These are phyloP conservation scores for Myrmophylax atrothorax DNA, from an alignment of 2,113 vertebrate genomes.

Conservation along the genomic window DNA sequence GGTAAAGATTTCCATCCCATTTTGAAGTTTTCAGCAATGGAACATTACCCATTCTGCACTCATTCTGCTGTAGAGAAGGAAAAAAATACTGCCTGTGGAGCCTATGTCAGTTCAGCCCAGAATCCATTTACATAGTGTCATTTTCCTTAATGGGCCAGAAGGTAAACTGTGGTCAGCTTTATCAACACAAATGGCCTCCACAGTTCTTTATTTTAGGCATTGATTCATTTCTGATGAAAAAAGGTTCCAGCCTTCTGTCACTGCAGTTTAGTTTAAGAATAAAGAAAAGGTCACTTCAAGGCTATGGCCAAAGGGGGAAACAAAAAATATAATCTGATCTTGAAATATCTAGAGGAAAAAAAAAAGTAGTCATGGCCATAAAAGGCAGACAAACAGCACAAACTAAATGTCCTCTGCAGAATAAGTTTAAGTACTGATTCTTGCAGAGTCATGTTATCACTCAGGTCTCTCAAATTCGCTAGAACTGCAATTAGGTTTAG, in stretches of 20 bases:
- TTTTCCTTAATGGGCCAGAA: conserved; percentile 24
- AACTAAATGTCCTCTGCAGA: neutral
- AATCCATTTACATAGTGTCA: conserved; percentile 24
- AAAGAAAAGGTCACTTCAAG: conserved; percentile 47
- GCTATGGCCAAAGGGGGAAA: neutral
- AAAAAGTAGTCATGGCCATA: neutral
- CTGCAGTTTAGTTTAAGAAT: conserved; percentile 49
- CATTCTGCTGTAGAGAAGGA: neutral
- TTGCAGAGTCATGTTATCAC: neutral
- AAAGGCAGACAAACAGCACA: conserved; percentile 33
- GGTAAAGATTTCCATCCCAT: conserved; percentile 57
- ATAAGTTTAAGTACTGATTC: neutral
- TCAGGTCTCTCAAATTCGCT: neutral
- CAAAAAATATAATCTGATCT: neutral
- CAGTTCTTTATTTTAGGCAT: neutral
- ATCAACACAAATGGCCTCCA: neutral
- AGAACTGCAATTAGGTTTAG: neutral
- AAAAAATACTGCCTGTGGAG: conserved; percentile 27
- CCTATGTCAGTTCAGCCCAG: neutral
- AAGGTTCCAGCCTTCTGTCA: conserved; percentile 12
- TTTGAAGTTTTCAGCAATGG: conserved; percentile 25
- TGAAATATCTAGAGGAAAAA: neutral
- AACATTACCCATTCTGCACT: neutral
- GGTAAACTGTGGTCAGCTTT: conserved; percentile 11
- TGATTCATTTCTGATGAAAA: conserved; percentile 6